phyloP scores from a whole-genome alignment of 1,140 invertebrate genomes.

The Danaus plexippus region DNA sequence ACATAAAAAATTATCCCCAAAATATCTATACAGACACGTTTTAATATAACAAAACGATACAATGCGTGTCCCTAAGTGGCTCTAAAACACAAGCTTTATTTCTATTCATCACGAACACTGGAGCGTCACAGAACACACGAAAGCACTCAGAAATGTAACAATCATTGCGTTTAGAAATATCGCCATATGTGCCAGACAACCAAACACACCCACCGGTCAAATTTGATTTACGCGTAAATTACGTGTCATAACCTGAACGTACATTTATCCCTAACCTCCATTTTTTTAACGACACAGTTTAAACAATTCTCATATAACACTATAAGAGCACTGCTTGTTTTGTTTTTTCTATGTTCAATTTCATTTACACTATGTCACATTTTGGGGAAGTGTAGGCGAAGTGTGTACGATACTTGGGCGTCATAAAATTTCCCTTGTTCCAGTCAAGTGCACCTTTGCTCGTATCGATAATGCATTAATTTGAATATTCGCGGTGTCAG shows the following conservation, averaged over 20 bases:
- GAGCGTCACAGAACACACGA: constrained; percentile 52
- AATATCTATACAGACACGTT: constrained; percentile 1
- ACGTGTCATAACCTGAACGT: constrained; percentile 63
- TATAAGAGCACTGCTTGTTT: constrained; percentile 11
- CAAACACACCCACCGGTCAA: constrained; percentile 61
- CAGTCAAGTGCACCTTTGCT: constrained; percentile 56
- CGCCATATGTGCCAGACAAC: constrained; percentile 66
- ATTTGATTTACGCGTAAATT: constrained; percentile 71
- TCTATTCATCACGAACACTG: constrained; percentile 51
- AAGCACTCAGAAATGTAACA: constrained; percentile 53
- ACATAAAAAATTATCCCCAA: constrained; percentile 1
- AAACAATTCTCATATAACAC: constrained; percentile 15
- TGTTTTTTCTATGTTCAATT: not conserved
- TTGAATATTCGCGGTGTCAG: constrained; percentile 71
- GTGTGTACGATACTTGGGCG: constrained; percentile 34
- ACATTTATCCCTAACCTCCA: constrained; percentile 31
- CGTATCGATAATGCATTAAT: constrained; percentile 69
- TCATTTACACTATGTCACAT: constrained; percentile 27
- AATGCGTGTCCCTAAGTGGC: constrained; percentile 33
- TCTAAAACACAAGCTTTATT: constrained; percentile 41
- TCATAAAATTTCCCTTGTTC: constrained; percentile 55
- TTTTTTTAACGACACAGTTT: constrained; percentile 26
- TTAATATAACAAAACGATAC: constrained; percentile 1
- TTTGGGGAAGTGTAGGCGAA: constrained; percentile 17
- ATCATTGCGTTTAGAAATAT: constrained; percentile 53